These are phyloP conservation scores for Chlorops oryzae DNA, from an alignment of 1,140 invertebrate genomes.

Conservation along the genomic window DNA sequence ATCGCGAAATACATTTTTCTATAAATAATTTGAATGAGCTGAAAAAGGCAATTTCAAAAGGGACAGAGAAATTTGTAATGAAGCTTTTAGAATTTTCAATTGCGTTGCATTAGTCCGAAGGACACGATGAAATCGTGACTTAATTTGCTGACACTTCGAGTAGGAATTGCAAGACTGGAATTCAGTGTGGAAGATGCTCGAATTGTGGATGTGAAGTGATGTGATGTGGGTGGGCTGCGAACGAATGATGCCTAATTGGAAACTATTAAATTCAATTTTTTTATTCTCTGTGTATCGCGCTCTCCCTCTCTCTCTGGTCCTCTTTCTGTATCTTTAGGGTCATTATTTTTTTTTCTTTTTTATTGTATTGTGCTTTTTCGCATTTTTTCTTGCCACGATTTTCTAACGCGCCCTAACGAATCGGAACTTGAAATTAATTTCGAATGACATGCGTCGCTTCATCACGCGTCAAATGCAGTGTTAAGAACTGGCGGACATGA, in stretches of 20 bases:
- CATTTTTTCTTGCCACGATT: slow-evolving; percentile 7
- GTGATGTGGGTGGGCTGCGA: no score
- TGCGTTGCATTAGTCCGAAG: no score
- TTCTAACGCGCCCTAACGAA: slow-evolving; percentile 28
- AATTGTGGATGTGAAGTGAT: no score
- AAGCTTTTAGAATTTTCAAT: no score
- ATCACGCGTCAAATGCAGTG: slow-evolving; percentile 47
- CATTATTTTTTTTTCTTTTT: slow-evolving; percentile 11
- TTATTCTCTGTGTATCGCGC: slow-evolving; percentile 15
- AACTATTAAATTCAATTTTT: slow-evolving; percentile 44
- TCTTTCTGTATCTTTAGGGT: slow-evolving; percentile 10
- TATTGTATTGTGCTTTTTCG: slow-evolving; percentile 1
- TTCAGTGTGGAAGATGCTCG: no score
- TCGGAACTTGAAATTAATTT: slow-evolving; percentile 48
- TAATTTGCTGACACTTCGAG: slow-evolving; percentile 13
- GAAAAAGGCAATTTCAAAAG: no score
- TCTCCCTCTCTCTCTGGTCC: slow-evolving; percentile 19
- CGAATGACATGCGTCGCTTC: slow-evolving; percentile 48
- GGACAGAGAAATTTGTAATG: no score
- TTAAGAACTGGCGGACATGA: no score
- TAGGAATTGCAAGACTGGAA: no score
- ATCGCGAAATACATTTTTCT: no score
- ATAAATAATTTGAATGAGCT: no score
- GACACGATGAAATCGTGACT: slow-evolving; percentile 11
- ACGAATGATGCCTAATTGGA: slow-evolving; percentile 47